Conservation (phyloP, 2,113 vertebrate species). For the Emydocephalus ijimae region DNA sequence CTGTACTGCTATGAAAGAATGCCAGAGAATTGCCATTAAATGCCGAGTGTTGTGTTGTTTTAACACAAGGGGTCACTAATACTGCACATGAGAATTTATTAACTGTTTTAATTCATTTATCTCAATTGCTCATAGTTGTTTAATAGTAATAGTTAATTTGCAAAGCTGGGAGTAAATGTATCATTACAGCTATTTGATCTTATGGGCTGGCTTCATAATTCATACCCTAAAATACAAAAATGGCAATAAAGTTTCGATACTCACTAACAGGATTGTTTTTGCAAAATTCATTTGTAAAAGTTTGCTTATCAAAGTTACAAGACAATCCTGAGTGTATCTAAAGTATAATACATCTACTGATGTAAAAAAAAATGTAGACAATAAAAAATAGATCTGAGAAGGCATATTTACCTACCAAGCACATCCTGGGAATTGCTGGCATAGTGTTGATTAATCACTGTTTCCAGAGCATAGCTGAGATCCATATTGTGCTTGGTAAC, state of each 20-base stretch:
- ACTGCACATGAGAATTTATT: neutral
- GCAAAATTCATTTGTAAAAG: neutral
- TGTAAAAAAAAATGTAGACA: neutral
- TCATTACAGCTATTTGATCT: neutral
- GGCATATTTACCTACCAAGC: conserved; percentile 73
- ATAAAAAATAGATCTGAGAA: accelerated
- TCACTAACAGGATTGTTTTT: neutral
- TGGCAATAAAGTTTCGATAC: neutral
- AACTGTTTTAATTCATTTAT: neutral
- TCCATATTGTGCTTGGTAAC: conserved; percentile 92
- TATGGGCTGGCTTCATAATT: neutral
- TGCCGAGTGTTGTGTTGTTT: neutral
- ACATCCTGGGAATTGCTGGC: conserved; percentile 75
- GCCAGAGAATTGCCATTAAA: neutral
- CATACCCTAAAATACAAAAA: neutral
- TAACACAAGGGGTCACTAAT: neutral
- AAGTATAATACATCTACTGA: neutral
- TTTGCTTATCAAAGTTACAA: neutral
- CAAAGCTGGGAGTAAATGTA: neutral
- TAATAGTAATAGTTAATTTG: neutral
- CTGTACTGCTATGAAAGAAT: accelerated
- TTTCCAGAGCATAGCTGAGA: conserved; percentile 84
- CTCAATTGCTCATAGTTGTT: neutral
- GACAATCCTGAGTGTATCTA: neutral
- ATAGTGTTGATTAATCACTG: conserved; percentile 75